Evolutionary conservation across 1,140 invertebrate genomes (phyloP).

Genomic region (Radopholus similis): DNA sequence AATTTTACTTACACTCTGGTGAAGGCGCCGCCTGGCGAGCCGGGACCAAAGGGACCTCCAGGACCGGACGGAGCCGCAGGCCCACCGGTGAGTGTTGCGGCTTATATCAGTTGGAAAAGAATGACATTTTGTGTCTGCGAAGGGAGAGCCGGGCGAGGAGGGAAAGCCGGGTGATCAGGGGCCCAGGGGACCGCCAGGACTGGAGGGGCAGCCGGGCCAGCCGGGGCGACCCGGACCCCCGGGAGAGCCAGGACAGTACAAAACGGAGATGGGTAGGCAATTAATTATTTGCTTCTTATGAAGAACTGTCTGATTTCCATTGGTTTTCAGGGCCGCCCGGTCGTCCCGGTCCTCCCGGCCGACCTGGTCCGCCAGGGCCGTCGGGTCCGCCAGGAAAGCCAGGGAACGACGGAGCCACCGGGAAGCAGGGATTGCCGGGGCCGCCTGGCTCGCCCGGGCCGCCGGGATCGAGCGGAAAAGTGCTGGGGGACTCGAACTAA

Average conservation of each 20-base stretch:
- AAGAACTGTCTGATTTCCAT: neutral
- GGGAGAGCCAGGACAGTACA: constrained; percentile 40
- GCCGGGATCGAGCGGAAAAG: constrained; percentile 19
- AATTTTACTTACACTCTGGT: neutral
- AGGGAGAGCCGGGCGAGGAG: constrained; percentile 35
- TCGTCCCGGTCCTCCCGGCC: constrained; percentile 24
- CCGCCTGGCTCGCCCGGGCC: constrained; percentile 23
- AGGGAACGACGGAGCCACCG: constrained; percentile 20
- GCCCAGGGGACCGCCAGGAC: constrained; percentile 34
- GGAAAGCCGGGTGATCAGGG: constrained; percentile 47
- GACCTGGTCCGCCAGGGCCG: constrained; percentile 23
- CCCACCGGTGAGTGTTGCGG: constrained; percentile 24
- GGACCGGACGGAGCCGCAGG: constrained; percentile 37
- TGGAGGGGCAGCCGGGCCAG: constrained; percentile 37
- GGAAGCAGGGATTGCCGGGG: constrained; percentile 24
- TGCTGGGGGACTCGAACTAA: neutral
- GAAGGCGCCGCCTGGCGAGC: constrained; percentile 13
- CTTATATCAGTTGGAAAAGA: neutral
- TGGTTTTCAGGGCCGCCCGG: constrained; percentile 32
- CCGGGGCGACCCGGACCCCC: constrained; percentile 39
- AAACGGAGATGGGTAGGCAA: constrained; percentile 32
- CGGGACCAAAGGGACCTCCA: constrained; percentile 28
- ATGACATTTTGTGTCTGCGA: neutral
- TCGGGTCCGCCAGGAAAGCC: constrained; percentile 25
- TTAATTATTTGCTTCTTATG: neutral